phyloP scores from a whole-genome alignment of 2,888 invertebrate genomes.

The Thecophora atra region DNA sequence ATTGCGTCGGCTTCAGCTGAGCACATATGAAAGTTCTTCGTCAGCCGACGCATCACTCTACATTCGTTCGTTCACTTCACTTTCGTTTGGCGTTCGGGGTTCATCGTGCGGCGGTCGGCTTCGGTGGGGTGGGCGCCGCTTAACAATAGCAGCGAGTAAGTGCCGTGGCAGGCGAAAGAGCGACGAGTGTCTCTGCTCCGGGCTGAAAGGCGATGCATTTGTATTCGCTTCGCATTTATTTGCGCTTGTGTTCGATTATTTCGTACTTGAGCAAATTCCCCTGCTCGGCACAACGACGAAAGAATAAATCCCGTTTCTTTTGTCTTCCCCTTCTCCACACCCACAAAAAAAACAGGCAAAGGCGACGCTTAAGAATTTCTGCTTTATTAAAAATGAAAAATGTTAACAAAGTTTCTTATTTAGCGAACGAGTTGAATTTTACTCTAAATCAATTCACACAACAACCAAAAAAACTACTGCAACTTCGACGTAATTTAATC shows the following conservation, averaged over 20 bases:
- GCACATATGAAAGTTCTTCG: conserved; percentile 59
- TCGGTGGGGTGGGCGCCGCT: conserved; percentile 62
- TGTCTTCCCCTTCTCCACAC: too few species aligned
- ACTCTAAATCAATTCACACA: too few species aligned
- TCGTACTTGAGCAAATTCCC: conserved; percentile 5
- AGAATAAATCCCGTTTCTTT: neutral
- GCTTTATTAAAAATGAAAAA: too few species aligned
- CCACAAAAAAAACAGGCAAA: too few species aligned
- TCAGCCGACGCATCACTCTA: conserved; percentile 34
- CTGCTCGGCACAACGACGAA: neutral
- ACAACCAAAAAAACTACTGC: too few species aligned
- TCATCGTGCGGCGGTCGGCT: conserved; percentile 43
- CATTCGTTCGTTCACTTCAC: conserved; percentile 7
- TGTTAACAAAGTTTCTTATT: too few species aligned
- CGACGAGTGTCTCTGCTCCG: conserved; percentile 17
- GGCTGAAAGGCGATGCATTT: conserved; percentile 29
- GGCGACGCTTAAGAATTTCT: too few species aligned
- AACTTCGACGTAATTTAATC: too few species aligned
- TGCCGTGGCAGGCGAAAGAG: conserved; percentile 12
- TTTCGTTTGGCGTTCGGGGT: conserved; percentile 16
- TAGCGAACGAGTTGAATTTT: too few species aligned
- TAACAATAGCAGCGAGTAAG: conserved; percentile 2
- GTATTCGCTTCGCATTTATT: neutral
- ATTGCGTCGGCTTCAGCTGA: conserved; percentile 38
- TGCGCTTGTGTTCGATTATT: conserved; percentile 18